Base-by-base conservation (phyloP, 2,113 vertebrate genomes). In the Apeltes quadracus region DNA sequence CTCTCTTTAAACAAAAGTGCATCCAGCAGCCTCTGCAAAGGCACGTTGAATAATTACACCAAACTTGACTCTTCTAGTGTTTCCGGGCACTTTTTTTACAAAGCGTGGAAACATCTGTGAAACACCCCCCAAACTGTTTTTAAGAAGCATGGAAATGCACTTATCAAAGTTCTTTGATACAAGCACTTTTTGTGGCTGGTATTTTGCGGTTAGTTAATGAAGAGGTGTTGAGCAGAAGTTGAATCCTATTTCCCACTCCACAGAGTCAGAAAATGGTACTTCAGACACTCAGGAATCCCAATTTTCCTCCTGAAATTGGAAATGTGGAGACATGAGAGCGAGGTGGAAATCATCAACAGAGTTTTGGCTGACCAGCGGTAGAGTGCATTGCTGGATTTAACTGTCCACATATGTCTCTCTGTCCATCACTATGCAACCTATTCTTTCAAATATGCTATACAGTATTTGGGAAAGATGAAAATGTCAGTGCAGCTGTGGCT, bases 201-300 rank as follows among this genome's bases (percentile, higher is more conserved):
- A 82, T 89, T 89, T 88, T 85, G 83, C 79, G 84, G 89, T 89
- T 84, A 82, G 87, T 89, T 93, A 92, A 93, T 93, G 90, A 93
- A 93, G 92, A 91, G 91, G 90, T 87, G 87, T 88, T 92, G 90
- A 93, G 84, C 90, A 91, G 88, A 88, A 93, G 89, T 91, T 90
- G 89, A 90, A 91, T 91, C 91, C 89, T 92, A 92, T 93, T 93
- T 93, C 93, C 90, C 91, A 93, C 92, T 93, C 89, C 87, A 92
- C 84, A 90, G 90, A 88, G 87, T 92, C 86, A 91, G 89, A 91
- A 93, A 93, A 92, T 92, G 91, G 89, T 90, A 86, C 91, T 93
- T 93, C 83, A 93, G 83, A 91, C 89, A 92, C 92, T 89, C 88
- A 91, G 91, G 83, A 92, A 92, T 92, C 88, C 86, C 83, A 91